phyloP scores from a whole-genome alignment of 1,140 invertebrate species.

The Pemphigus obesinymphae region DNA sequence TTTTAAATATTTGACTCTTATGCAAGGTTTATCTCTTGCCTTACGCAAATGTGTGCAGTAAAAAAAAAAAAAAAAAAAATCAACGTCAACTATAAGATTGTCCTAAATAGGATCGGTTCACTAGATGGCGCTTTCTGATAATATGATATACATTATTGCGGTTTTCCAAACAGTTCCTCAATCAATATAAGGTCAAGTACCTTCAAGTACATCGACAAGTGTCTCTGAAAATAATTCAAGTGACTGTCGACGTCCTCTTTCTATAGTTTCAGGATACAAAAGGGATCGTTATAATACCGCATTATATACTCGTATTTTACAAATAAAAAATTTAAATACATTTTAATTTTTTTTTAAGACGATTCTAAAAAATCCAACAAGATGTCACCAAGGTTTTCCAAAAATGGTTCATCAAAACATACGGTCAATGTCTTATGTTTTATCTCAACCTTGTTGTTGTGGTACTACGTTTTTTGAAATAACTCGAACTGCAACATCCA shows the following conservation, averaged over 20 bases:
- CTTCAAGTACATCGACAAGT: conserved; percentile 10
- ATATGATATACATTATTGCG: background rate
- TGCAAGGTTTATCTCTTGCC: no score
- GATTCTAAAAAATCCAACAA: background rate
- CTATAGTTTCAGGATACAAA: background rate
- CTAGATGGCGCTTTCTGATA: background rate
- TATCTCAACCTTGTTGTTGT: background rate
- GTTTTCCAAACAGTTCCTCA: background rate
- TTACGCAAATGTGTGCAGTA: no score
- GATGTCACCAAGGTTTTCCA: background rate
- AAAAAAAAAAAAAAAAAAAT: no score
- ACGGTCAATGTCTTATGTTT: background rate
- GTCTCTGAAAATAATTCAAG: conserved; percentile 5
- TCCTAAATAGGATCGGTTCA: background rate
- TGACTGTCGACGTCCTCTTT: background rate
- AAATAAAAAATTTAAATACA: background rate
- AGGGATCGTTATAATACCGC: background rate
- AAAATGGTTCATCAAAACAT: background rate
- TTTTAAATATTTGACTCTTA: no score
- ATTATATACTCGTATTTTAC: background rate
- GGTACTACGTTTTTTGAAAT: background rate
- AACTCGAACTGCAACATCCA: no score
- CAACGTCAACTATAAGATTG: no score
- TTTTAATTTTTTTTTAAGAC: conserved; percentile 4
- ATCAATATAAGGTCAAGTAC: conserved; percentile 23